phyloP scores from a whole-genome alignment of 2,797 vertebrate species.

The Caiman crocodilus region DNA sequence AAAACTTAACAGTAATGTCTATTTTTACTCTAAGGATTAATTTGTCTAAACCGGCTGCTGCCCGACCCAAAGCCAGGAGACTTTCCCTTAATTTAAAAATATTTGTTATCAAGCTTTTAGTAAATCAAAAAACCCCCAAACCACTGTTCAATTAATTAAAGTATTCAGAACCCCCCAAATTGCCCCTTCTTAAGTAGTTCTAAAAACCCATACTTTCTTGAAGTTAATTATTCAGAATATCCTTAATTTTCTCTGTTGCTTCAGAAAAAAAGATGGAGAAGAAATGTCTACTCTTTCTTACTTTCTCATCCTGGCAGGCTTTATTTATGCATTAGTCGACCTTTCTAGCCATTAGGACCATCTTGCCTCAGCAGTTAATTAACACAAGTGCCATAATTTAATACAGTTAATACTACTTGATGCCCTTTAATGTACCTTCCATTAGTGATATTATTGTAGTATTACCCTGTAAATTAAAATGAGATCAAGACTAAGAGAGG shows the following conservation, averaged over 20 bases:
- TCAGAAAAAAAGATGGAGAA: slow-evolving; percentile 6
- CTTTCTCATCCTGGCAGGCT: slow-evolving; percentile 60
- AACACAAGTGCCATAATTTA: slow-evolving; percentile 88
- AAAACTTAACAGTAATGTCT: background rate
- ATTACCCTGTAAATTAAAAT: slow-evolving; percentile 85
- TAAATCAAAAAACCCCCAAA: background rate
- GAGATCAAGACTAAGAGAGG: slow-evolving; percentile 84
- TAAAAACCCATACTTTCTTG: slow-evolving; percentile 34
- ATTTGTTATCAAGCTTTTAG: slow-evolving; percentile 26
- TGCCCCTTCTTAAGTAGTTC: background rate
- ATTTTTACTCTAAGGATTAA: background rate
- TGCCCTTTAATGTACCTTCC: slow-evolving; percentile 86
- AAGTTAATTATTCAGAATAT: background rate
- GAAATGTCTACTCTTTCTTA: slow-evolving; percentile 45
- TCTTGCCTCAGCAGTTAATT: slow-evolving; percentile 88
- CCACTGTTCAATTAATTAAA: slow-evolving; percentile 29
- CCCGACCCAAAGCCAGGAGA: slow-evolving; percentile 37
- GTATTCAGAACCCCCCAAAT: slow-evolving; percentile 3
- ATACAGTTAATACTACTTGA: slow-evolving; percentile 86
- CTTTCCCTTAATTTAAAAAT: slow-evolving; percentile 42
- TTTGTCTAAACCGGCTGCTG: background rate
- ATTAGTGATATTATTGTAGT: slow-evolving; percentile 87
- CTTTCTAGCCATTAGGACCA: slow-evolving; percentile 82
- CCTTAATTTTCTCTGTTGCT: slow-evolving; percentile 22
- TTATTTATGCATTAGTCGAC: slow-evolving; percentile 82